Evolutionary conservation across 2,888 invertebrate genomes (phyloP).

Genomic region (Theodoxus fluviatilis): DNA sequence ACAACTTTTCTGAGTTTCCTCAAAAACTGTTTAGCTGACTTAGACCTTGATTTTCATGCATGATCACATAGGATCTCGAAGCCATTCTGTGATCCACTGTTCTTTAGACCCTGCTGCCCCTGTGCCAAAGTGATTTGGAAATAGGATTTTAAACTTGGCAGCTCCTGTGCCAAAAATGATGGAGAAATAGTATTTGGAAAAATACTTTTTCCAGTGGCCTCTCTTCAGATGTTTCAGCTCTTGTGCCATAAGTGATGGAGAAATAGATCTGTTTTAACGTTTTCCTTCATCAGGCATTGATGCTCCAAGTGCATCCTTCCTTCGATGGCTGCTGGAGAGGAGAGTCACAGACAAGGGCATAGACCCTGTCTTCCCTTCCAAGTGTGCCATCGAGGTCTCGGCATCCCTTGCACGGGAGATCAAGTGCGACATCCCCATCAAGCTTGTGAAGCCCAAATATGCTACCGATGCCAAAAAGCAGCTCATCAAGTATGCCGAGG

Average conservation of each 20-base stretch:
- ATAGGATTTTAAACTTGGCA: too few relatives aligned
- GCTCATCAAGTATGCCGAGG: conserved; percentile 90
- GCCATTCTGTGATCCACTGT: too few relatives aligned
- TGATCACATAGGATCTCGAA: too few relatives aligned
- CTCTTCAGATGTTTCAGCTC: not conserved
- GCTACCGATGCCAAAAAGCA: conserved; percentile 95
- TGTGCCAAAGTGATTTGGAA: too few relatives aligned
- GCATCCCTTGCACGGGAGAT: conserved; percentile 95
- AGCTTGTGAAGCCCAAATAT: conserved; percentile 92
- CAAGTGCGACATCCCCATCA: conserved; percentile 97
- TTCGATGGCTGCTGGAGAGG: conserved; percentile 92
- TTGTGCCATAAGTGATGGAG: not conserved
- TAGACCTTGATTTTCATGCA: too few relatives aligned
- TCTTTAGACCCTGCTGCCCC: too few relatives aligned
- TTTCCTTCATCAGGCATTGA: conserved; percentile 75
- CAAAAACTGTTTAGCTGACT: too few relatives aligned
- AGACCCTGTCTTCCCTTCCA: conserved; percentile 90
- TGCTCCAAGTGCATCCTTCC: conserved; percentile 95
- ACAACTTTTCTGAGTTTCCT: not conserved
- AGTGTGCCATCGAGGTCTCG: conserved; percentile 90
- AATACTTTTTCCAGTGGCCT: not conserved
- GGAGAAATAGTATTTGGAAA: not conserved
- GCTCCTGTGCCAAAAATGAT: not conserved
- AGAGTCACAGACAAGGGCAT: conserved; percentile 88
- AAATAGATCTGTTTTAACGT: not conserved